Evolutionary conservation across 2,888 invertebrate genomes (phyloP), one percentile per base, ranked within the genome.

Genomic region (Drosophila ustulata): DNA sequence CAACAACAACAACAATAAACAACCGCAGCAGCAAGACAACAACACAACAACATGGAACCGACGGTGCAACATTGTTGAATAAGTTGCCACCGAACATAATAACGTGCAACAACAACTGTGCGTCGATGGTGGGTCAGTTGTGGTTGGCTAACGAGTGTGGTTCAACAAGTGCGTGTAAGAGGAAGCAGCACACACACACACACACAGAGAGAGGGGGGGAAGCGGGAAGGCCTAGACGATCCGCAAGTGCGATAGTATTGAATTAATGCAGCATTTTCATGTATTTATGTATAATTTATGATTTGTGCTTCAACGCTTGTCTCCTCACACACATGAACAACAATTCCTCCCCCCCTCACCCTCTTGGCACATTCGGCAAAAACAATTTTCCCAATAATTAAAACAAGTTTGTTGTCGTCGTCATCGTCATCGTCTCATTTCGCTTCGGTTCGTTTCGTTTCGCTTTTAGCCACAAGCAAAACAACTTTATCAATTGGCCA

Each of bases 351-450:
- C 18, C 41, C 32, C 39, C 13, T 37, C 37, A 13, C n/a, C 39
- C 30, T 25, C 8, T 63, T 41, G 39, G 41, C 58, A 30, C 50
- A 47, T 25, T 63, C 28, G 63, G 43, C 55, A 34, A 43, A 55
- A 37, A 62, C 61, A 53, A 57, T 80, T 78, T 80, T 80, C 69
- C 49, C 62, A 61, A 61, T 80, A 75, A 78, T 69, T 80, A 51
- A 75, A 75, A 83, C 81, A 4, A 64, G 81, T 80, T 83, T 66
- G 28, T 28, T 4, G 28, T 13, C 41, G 18, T 18, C 18, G 18
- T 18, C 13, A 23, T 41, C 37, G 55, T 57, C 26, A n/a, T 28
- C 8, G 18, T 61, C 43, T 53, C 52, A 46, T 26, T 39, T 61
- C 23, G 13, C 11, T 46, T 57, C 46, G 26, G n/a, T 25, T 43